Evolutionary conservation across 2,888 invertebrate genomes (phyloP).

Genomic region (Arge pagana): DNA sequence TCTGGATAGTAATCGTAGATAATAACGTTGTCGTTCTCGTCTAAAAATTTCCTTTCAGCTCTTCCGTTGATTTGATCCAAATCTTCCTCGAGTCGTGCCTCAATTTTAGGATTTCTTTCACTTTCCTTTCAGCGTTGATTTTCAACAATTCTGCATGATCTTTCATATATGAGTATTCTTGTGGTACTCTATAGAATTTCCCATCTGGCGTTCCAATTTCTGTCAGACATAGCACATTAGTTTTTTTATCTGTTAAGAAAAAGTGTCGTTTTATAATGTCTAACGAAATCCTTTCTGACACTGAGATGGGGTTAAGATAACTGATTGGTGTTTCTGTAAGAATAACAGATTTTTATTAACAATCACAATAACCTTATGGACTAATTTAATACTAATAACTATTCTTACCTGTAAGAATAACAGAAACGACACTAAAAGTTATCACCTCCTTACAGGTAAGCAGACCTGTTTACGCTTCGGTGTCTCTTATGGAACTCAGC

Average conservation of each 20-base stretch:
- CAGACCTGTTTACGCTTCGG: no score
- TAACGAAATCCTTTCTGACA: not conserved
- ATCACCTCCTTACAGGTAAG: no score
- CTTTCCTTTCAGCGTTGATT: not conserved
- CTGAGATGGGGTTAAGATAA: not conserved
- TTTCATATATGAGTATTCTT: not conserved
- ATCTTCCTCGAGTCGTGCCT: slow-evolving; percentile 1
- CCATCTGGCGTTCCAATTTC: slow-evolving; percentile 19
- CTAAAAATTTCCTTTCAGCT: slow-evolving; percentile 9
- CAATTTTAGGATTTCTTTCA: not conserved
- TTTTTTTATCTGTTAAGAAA: slow-evolving; percentile 15
- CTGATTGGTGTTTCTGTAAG: slow-evolving; percentile 11
- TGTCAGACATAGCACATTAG: slow-evolving; percentile 15
- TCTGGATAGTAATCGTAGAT: slow-evolving; percentile 4
- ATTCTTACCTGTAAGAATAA: slow-evolving; percentile 9
- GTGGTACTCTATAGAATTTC: slow-evolving; percentile 4
- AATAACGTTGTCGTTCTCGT: slow-evolving; percentile 26
- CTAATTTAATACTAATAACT: slow-evolving; percentile 1
- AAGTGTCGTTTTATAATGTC: slow-evolving; percentile 15
- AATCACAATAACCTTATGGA: not conserved
- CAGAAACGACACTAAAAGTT: slow-evolving; percentile 9
- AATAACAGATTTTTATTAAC: slow-evolving; percentile 12
- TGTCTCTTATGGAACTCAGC: no score
- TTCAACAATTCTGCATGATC: not conserved
- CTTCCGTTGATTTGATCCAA: slow-evolving; percentile 20